Evolutionary conservation across 2,113 vertebrate genomes (phyloP), one percentile per base, ranked within the genome.

Genomic region (Mystacornis crossleyi): DNA sequence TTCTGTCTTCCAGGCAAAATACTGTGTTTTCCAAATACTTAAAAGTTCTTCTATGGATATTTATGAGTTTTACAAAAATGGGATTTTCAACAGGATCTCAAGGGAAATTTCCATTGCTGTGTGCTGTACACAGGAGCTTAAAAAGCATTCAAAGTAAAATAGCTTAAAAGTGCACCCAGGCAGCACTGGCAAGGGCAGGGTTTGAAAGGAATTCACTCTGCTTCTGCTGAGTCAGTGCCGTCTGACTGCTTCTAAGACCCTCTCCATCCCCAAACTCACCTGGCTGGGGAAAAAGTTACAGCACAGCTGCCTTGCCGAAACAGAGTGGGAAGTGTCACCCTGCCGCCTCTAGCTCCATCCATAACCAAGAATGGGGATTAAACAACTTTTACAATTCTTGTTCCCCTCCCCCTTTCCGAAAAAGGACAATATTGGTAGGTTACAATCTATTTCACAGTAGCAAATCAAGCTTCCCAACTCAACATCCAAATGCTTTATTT

Each of bases 141-240:
- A 61, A 74, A 62, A 54, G 1, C 3, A 21, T 75, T 74, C 7
- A 65, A 69, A 84, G 31, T 23, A 19, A 72, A 61, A 69, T 26
- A 24, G 12, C 6, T 55, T 20, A 48, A 47, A 72, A 82, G 3
- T 40, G 12, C 18, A 50, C 3, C 6, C 1, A 21, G 6, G 7
- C 20, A 90, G 21, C 0, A 0, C 12, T 36, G 17, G 14, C 0
- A 0, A 19, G 5, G 11, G 6, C 38, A 74, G 18, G 25, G 8
- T 12, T 26, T 45, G 28, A 61, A 48, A 33, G 19, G 26, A 38
- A 45, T 69, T 23, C 3, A 9, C 31, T 40, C 25, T 65, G 29
- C 6, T 48, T 1, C 55, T 55, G 14, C 31, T n/a, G 28, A 70
- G n/a, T 58, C 34, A 70, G 28, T 53, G 36, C 21, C 8, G 1